Percentiles rank a stretch among this genome's conserved stretches.
These are phyloP conservation scores for Botia almorhae DNA, from an alignment of 2,797 vertebrate species.

Conservation along the genomic window DNA sequence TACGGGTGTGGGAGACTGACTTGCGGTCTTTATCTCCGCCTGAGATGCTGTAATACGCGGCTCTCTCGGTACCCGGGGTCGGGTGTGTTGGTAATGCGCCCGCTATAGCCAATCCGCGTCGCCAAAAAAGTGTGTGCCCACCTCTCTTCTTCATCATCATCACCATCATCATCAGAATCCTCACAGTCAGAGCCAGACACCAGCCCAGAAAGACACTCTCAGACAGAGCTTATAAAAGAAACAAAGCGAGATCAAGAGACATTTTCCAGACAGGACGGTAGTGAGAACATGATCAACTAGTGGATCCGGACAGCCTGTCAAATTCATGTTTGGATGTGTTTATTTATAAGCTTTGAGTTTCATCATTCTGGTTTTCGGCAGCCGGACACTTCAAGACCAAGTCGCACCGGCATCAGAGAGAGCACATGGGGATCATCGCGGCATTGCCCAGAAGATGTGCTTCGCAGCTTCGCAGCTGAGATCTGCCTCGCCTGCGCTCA, in stretches of 20 bases:
- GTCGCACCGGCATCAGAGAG: constrained; percentile 19
- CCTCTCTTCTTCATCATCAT: constrained; percentile 45
- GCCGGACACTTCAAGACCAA: constrained; percentile 41
- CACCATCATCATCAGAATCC: constrained; percentile 29
- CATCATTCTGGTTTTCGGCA: constrained; percentile 3
- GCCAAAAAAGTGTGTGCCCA: constrained; percentile 25
- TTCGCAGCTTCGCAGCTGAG: constrained; percentile 38
- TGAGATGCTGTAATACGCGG: constrained; percentile 16
- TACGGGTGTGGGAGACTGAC: background rate
- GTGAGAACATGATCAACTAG: constrained; percentile 40
- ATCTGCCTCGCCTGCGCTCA: constrained; percentile 31
- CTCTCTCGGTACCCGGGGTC: constrained; percentile 19
- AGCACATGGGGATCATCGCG: constrained; percentile 33
- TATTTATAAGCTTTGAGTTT: constrained; percentile 30
- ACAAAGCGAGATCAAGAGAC: background rate
- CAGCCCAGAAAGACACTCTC: constrained; percentile 18
- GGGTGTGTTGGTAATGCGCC: background rate
- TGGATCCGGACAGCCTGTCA: constrained; percentile 22
- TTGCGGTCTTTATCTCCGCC: background rate
- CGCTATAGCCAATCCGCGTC: constrained; percentile 38
- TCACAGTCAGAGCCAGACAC: constrained; percentile 34
- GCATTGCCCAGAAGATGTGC: constrained; percentile 43
- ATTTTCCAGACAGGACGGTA: constrained; percentile 1
- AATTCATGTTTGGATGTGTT: constrained; percentile 27
- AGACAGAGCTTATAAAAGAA: constrained; percentile 14